Conservation (phyloP, 2,113 vertebrate species). For the Paramormyrops kingsleyae region DNA sequence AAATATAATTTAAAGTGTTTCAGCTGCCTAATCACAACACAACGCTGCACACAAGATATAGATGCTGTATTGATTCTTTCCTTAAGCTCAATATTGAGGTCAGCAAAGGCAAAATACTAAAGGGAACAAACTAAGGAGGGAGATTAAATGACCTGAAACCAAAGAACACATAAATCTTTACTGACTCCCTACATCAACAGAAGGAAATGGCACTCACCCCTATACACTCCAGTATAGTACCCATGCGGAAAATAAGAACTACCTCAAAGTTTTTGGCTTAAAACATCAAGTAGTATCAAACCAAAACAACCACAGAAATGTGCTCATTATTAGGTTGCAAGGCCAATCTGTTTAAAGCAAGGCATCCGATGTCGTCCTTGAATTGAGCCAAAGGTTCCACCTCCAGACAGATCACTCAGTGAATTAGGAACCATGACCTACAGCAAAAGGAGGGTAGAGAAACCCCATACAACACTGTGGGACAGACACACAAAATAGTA, state of each 20-base stretch:
- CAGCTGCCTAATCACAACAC: background rate
- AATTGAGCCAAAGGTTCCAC: background rate
- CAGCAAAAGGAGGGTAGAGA: background rate
- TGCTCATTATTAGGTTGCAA: background rate
- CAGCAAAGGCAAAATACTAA: background rate
- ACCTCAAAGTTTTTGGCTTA: background rate
- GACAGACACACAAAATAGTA: background rate
- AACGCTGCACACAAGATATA: background rate
- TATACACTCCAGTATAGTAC: background rate
- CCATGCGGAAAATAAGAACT: background rate
- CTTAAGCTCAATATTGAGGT: background rate
- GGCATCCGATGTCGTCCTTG: background rate
- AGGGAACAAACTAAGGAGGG: background rate
- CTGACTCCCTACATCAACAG: background rate
- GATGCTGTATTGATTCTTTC: background rate
- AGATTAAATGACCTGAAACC: background rate
- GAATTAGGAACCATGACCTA: background rate
- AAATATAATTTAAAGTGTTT: background rate
- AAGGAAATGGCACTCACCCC: background rate
- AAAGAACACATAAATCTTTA: background rate
- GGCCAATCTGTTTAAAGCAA: background rate
- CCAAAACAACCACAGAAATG: background rate
- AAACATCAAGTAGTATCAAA: background rate
- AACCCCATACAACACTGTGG: background rate
- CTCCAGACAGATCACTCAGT: background rate